Conservation (phyloP, 2,888 invertebrate species). For the Atherix ibis region DNA sequence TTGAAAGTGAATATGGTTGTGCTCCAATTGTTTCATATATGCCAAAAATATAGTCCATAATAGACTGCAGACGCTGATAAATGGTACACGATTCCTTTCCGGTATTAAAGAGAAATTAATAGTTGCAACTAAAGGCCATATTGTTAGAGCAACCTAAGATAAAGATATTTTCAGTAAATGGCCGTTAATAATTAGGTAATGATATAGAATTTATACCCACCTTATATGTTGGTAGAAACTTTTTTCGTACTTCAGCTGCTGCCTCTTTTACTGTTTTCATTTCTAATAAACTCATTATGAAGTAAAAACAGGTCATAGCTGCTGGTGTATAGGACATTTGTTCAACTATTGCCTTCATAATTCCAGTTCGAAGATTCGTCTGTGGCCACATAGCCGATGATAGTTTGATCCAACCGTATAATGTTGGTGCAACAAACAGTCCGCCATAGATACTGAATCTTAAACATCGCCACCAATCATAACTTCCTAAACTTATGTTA, state of each 20-base stretch:
- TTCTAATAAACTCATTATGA: slow-evolving; percentile 59
- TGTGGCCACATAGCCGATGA: slow-evolving; percentile 65
- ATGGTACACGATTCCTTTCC: slow-evolving; percentile 56
- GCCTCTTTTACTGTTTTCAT: slow-evolving; percentile 47
- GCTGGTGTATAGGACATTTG: slow-evolving; percentile 59
- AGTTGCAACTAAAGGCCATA: slow-evolving; percentile 60
- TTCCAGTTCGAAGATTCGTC: slow-evolving; percentile 46
- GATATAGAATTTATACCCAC: slow-evolving; percentile 11
- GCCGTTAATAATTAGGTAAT: not conserved
- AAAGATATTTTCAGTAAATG: not conserved
- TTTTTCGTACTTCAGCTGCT: slow-evolving; percentile 48
- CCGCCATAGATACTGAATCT: slow-evolving; percentile 68
- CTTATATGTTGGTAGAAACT: slow-evolving; percentile 56
- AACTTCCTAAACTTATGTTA: slow-evolving; percentile 33
- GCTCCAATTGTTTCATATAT: slow-evolving; percentile 53
- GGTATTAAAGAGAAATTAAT: slow-evolving; percentile 54
- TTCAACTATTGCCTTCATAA: slow-evolving; percentile 61
- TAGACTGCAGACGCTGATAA: slow-evolving; percentile 55
- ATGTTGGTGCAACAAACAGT: slow-evolving; percentile 63
- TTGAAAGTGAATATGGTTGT: no score
- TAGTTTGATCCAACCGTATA: slow-evolving; percentile 63
- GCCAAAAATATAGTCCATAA: slow-evolving; percentile 64
- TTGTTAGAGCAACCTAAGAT: slow-evolving; percentile 47
- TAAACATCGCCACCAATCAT: slow-evolving; percentile 51
- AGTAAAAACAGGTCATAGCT: slow-evolving; percentile 62